These are phyloP conservation scores for Pongo abelii DNA, from an alignment of 2,113 vertebrate genomes.

Conservation along the genomic window DNA sequence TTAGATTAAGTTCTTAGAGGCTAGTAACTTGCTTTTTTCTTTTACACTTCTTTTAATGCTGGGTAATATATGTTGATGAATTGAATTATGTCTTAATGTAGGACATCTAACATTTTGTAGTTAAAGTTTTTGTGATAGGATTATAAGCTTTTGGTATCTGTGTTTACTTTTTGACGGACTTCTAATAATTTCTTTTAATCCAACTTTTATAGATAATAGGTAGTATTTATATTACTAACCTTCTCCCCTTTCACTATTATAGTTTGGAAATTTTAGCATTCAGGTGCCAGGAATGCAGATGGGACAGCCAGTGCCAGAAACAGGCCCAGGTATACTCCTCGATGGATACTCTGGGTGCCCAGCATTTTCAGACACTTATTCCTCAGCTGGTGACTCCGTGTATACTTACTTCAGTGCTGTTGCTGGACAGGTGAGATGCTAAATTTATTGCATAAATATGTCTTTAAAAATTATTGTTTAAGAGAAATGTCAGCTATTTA, in stretches of 20 bases:
- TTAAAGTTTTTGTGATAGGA: neutral
- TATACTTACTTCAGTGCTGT: conserved; percentile 90
- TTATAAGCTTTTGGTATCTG: neutral
- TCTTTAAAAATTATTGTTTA: neutral
- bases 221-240: neutral
- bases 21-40: neutral
- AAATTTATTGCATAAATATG: neutral
- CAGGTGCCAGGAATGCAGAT: conserved; percentile 82
- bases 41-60: neutral
- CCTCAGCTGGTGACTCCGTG: conserved; percentile 85
- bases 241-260: neutral
- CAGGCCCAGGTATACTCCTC: conserved; percentile 66
- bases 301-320: conserved; percentile 79
- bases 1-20: neutral
- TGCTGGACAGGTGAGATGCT: conserved; percentile 87
- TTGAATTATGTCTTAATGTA: neutral
- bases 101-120: neutral
- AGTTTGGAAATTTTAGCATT: conserved; percentile 84
- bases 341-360: conserved; percentile 75
- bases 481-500: neutral
- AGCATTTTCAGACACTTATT: conserved; percentile 80
- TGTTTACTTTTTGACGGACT: neutral
- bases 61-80: neutral
- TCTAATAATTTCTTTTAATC: neutral
- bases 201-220: neutral